These are phyloP conservation scores for Rhodinocichla rosea DNA, from an alignment of 2,113 vertebrate genomes.

Conservation along the genomic window DNA sequence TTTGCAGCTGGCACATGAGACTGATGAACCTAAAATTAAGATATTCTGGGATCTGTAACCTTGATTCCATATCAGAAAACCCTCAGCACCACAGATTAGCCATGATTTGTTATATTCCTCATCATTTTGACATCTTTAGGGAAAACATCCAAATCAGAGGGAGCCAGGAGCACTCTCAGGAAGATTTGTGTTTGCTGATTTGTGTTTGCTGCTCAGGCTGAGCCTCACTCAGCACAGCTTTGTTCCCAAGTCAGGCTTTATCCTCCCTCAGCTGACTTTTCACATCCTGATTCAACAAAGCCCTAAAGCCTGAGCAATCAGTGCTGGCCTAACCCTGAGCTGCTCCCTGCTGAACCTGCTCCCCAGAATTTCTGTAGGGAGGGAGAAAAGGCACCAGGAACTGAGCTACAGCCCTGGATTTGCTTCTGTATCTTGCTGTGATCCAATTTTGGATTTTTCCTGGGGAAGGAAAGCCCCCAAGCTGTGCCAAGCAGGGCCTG, in stretches of 20 bases:
- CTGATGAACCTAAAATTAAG: neutral
- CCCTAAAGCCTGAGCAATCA: constrained; percentile 4
- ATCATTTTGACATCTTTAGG: neutral
- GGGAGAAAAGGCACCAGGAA: neutral
- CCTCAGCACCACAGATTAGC: neutral
- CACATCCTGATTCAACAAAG: constrained; percentile 38
- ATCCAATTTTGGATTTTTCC: neutral
- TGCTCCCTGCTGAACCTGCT: neutral
- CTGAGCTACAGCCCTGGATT: neutral
- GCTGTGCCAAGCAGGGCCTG: neutral
- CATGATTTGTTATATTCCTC: neutral
- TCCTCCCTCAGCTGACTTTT: neutral
- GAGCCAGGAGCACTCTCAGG: neutral
- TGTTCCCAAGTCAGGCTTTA: neutral
- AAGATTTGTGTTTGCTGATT: neutral
- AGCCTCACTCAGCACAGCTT: neutral
- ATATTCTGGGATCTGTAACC: neutral
- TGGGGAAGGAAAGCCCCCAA: neutral
- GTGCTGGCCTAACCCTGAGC: neutral
- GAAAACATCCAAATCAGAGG: neutral
- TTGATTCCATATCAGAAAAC: accelerated
- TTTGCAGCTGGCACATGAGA: neutral
- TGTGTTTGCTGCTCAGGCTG: neutral
- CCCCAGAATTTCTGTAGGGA: neutral
- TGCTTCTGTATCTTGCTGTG: accelerated